Conservation (phyloP, 2,888 invertebrate species). For the Taphrorychus bicolor region DNA sequence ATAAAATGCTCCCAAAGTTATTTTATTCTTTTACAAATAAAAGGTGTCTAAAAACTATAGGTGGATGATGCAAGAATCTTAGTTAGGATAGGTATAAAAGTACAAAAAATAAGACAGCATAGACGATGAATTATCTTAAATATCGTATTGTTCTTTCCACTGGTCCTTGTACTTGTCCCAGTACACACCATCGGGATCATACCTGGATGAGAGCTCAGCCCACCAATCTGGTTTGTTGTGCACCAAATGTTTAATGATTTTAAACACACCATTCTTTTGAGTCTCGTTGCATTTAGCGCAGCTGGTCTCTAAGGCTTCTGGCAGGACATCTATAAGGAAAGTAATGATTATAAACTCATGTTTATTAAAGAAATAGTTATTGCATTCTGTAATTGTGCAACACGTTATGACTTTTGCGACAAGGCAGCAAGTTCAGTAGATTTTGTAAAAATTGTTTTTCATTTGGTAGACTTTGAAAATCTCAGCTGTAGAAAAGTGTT, state of each 20-base stretch:
- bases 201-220: conserved; percentile 54
- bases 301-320: conserved; percentile 73
- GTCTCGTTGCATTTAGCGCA: conserved; percentile 72
- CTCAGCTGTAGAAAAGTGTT: no score
- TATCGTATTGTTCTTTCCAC: not conserved
- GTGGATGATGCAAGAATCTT: not conserved
- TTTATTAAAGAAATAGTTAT: no score
- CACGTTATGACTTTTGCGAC: no score
- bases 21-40: not conserved
- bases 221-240: conserved; percentile 61
- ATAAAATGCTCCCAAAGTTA: not conserved
- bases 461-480: no score
- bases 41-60: not conserved
- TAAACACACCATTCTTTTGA: conserved; percentile 69
- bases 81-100: no score
- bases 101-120: not conserved
- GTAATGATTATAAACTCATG: no score
- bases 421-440: no score
- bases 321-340: conserved; percentile 73
- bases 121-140: not conserved
- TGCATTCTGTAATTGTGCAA: no score
- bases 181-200: conserved; percentile 68
- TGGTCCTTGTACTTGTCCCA: conserved; percentile 64
- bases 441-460: no score
- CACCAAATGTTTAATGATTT: conserved; percentile 68